phyloP scores from a whole-genome alignment of 2,797 vertebrate genomes.

The Echeneis naucrates region DNA sequence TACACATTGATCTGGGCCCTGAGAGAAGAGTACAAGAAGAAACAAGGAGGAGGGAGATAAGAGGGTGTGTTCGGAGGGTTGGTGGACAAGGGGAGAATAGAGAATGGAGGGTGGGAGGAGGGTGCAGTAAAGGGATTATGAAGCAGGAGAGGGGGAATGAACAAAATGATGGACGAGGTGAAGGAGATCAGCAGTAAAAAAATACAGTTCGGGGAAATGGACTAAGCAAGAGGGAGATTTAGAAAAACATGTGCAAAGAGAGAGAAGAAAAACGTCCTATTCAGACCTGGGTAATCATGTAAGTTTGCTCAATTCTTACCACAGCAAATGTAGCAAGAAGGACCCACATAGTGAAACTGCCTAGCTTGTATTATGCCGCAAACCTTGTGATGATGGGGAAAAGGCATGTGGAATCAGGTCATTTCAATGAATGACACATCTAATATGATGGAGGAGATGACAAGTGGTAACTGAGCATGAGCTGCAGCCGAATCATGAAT shows the following conservation, averaged over 20 bases:
- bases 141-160: constrained; percentile 2
- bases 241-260: not conserved
- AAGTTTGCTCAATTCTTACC: constrained; percentile 59
- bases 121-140: constrained; percentile 26
- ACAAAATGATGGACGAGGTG: constrained; percentile 19
- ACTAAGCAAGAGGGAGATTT: constrained; percentile 4
- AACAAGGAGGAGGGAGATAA: constrained; percentile 21
- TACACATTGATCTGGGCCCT: constrained; percentile 95
- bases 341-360: constrained; percentile 48
- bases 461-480: constrained; percentile 57
- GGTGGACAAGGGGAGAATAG: constrained; percentile 23
- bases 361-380: constrained; percentile 45
- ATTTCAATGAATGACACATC: constrained; percentile 46
- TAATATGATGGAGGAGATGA: constrained; percentile 59
- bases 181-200: constrained; percentile 3
- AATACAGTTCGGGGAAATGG: constrained; percentile 13
- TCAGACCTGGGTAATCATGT: constrained; percentile 55
- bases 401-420: constrained; percentile 64
- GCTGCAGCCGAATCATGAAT: constrained; percentile 59
- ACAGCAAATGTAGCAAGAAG: constrained; percentile 40
- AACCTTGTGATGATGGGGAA: constrained; percentile 44
- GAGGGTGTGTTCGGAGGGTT: constrained; percentile 18
- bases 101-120: constrained; percentile 26
- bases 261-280: constrained; percentile 48
- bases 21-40: constrained; percentile 27